phyloP scores from a whole-genome alignment of 2,888 invertebrate species.

The Deladenus siricidicola region DNA sequence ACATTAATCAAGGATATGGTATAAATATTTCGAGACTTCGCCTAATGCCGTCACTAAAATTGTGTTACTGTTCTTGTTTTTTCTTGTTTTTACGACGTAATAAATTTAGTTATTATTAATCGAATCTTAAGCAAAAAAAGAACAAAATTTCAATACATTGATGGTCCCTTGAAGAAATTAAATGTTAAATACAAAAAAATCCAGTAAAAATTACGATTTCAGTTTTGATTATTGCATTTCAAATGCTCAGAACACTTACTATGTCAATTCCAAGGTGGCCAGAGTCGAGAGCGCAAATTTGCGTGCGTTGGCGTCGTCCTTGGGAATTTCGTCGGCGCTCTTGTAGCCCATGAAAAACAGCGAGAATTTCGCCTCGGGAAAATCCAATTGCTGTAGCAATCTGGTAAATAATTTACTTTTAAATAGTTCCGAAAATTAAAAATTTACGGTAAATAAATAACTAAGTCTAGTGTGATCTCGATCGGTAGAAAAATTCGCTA shows the following conservation, averaged over 20 bases:
- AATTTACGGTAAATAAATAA: slow-evolving; percentile 2
- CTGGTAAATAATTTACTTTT: slow-evolving; percentile 34
- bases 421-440: too few relatives aligned
- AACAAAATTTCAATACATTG: background rate
- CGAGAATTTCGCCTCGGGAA: slow-evolving; percentile 78
- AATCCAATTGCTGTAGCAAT: slow-evolving; percentile 76
- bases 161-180: background rate
- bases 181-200: slow-evolving; percentile 1
- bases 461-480: background rate
- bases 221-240: background rate
- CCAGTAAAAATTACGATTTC: slow-evolving; percentile 1
- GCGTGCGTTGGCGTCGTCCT: slow-evolving; percentile 64
- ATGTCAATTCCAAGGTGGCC: slow-evolving; percentile 81
- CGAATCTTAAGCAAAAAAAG: background rate
- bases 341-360: slow-evolving; percentile 87
- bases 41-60: too few relatives aligned
- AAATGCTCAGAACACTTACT: slow-evolving; percentile 62
- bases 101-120: background rate
- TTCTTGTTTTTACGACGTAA: too few relatives aligned
- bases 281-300: slow-evolving; percentile 74
- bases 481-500: slow-evolving; percentile 26
- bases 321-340: slow-evolving; percentile 66
- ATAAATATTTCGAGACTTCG: slow-evolving; percentile 35
- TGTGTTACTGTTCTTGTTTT: too few relatives aligned
- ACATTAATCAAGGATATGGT: slow-evolving; percentile 78